These are phyloP conservation scores for Galemys pyrenaicus DNA, from an alignment of 2,113 vertebrate species.

Conservation along the genomic window DNA sequence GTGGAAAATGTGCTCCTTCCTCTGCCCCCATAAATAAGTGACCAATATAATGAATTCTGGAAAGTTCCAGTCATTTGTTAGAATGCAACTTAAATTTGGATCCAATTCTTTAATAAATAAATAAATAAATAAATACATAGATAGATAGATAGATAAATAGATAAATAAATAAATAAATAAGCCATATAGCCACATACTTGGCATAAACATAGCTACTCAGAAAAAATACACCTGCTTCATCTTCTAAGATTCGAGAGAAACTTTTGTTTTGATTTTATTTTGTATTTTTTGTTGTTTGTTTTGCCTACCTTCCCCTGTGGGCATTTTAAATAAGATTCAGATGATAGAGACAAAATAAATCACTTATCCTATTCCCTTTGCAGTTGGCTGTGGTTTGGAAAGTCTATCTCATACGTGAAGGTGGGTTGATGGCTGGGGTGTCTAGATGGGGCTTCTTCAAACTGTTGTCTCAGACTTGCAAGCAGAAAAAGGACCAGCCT, in stretches of 20 bases:
- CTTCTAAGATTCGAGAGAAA: constrained; percentile 40
- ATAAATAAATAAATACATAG: no score
- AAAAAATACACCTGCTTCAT: constrained; percentile 16
- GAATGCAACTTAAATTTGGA: background rate
- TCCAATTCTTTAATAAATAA: background rate
- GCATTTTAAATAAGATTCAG: constrained; percentile 39
- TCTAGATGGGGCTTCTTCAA: background rate
- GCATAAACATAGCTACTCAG: background rate
- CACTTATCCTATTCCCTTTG: background rate
- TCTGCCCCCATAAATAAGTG: background rate
- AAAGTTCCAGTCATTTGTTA: background rate
- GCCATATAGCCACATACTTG: background rate
- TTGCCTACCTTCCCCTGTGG: background rate
- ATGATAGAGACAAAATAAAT: background rate
- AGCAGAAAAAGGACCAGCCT: background rate
- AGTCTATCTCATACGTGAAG: background rate
- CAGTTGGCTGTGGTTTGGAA: background rate
- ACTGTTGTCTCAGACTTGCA: background rate
- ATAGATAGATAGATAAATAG: no score
- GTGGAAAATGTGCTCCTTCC: background rate
- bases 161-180: no score
- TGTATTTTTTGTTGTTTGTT: background rate
- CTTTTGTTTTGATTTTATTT: constrained; percentile 36
- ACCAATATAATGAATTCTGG: background rate
- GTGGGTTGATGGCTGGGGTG: background rate